Evolutionary conservation across 1,140 invertebrate species (phyloP), one percentile per base, ranked within the genome.

Genomic region (Bicyclus anynana): DNA sequence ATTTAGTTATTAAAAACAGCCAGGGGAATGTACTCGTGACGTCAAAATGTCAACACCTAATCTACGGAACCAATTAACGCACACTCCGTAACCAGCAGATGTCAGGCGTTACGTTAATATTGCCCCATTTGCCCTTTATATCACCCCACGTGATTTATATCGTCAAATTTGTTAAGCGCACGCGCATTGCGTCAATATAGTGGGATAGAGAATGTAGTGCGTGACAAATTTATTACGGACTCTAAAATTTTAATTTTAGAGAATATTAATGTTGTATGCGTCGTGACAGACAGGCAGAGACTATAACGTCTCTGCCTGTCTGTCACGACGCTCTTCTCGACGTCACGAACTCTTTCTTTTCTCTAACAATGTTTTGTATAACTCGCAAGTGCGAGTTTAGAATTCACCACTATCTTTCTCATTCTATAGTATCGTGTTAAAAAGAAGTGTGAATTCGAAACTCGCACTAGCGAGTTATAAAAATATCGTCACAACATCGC

Each of bases 101-200:
- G 71, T 65, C 59, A 47, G 40, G 33, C 53, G 58, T 55, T 53
- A 59, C 66, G 67, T 67, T 72, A 69, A 70, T 68, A 61, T 60
- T 59, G 40, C 68, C 63, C 68, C 63, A 77, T 77, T 75, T 72
- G 48, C 61, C 61, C 51, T 53, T 63, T 63, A 63, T 66, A 72
- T 80, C 47, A 60, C 65, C 69, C 65, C 59, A 59, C 18, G 65
- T 69, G 75, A 80, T 80, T 78, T 72, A 78, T 74, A 49, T 46
- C 44, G 16, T 47, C 38, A 46, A 62, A 62, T 66, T 69, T 67
- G 63, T 66, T 55, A 62, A 16, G 50, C 63, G 67, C 67, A 65
- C 63, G 63, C 63, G 66, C 62, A 65, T 40, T 40, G 5, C 7
- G 29, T 33, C 29, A 33, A 40, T 35, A 40, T 16, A 40, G 37